phyloP scores from a whole-genome alignment of 2,113 vertebrate species.

The Daphoenositta chrysoptera region DNA sequence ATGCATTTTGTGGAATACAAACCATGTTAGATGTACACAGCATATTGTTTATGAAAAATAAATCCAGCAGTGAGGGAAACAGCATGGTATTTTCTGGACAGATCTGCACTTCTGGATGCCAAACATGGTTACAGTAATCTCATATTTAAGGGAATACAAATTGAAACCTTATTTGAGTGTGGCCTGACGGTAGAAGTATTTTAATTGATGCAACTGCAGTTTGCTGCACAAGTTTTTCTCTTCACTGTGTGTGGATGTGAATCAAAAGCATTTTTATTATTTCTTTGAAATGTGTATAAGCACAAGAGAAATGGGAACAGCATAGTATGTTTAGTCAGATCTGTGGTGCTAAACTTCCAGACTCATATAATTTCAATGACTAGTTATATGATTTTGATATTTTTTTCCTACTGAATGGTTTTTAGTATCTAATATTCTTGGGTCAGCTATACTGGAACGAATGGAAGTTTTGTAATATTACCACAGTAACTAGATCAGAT shows the following conservation, averaged over 20 bases:
- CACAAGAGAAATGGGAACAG: background rate
- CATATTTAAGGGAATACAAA: constrained; percentile 10
- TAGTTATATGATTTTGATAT: background rate
- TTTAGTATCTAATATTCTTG: background rate
- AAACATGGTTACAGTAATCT: constrained; percentile 22
- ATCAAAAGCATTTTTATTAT: background rate
- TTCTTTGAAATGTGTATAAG: background rate
- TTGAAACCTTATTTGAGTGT: constrained; percentile 5
- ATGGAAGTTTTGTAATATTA: background rate
- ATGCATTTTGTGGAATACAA: background rate
- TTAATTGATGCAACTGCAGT: background rate
- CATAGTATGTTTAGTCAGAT: background rate
- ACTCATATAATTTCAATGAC: background rate
- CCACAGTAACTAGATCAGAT: background rate
- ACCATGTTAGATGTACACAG: background rate
- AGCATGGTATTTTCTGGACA: constrained; percentile 21
- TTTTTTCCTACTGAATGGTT: background rate
- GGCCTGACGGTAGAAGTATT: background rate
- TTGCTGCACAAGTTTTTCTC: background rate
- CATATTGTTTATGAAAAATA: constrained; percentile 6
- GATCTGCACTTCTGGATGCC: background rate
- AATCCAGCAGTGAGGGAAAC: background rate
- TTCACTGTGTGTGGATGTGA: background rate
- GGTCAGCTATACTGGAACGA: background rate
- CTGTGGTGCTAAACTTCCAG: background rate